Percentiles rank a stretch among this genome's conserved stretches.
phyloP scores from a whole-genome alignment of 2,797 vertebrate species.

The Oreortyx pictus region DNA sequence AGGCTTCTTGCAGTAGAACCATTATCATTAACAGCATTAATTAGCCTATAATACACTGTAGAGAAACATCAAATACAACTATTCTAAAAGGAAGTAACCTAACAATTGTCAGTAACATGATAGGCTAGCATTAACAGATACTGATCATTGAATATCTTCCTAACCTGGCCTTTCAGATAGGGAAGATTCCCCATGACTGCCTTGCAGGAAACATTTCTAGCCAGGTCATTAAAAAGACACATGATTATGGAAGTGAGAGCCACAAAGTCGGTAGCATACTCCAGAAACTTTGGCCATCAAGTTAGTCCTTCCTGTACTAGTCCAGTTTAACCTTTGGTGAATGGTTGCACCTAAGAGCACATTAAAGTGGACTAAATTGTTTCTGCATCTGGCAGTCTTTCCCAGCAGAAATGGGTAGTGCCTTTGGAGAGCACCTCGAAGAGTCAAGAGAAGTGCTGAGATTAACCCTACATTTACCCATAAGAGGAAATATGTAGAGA shows the following conservation, averaged over 20 bases:
- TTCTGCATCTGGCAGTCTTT: background rate
- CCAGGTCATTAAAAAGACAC: conserved; percentile 21
- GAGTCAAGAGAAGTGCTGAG: background rate
- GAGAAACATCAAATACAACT: conserved; percentile 45
- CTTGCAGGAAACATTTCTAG: conserved; percentile 24
- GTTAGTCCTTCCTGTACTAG: background rate
- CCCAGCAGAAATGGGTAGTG: background rate
- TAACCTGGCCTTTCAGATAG: conserved; percentile 25
- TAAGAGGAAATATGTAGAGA: background rate
- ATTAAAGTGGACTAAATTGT: background rate
- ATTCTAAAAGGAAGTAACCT: conserved; percentile 59
- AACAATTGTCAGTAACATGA: conserved; percentile 51
- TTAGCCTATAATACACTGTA: conserved; percentile 78
- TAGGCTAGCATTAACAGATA: conserved; percentile 25
- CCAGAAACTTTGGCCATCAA: background rate
- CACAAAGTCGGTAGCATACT: background rate
- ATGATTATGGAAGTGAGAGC: background rate
- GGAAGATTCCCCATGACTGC: conserved; percentile 31
- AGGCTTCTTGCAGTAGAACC: conserved; percentile 72
- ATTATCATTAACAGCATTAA: conserved; percentile 81
- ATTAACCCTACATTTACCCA: background rate
- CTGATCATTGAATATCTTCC: conserved; percentile 3
- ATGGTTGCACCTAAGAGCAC: background rate
- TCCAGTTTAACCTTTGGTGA: background rate
- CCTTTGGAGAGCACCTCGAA: background rate